Evolutionary conservation across 2,888 invertebrate species (phyloP), one percentile per base, ranked within the genome.

Genomic region (Diplazon laetatorius): DNA sequence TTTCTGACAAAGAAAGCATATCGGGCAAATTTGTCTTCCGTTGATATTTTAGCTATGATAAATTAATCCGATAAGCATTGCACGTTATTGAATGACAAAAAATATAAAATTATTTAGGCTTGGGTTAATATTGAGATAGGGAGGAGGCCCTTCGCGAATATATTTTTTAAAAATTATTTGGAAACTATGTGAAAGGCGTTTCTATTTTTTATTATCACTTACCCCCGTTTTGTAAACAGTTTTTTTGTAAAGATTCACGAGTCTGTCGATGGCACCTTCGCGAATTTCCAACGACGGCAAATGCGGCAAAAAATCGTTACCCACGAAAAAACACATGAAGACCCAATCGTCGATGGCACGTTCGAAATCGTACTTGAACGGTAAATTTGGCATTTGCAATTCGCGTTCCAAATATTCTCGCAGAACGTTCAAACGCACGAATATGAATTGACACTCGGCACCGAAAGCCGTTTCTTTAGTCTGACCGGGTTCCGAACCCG

Each of bases 291-390:
- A 92, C 63, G 98, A 98, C 3, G 99, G 99, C 82, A 99, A 93
- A 93, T 99, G 99, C 0, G 99, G 99, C 85, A 99, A 91, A 90
- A 99, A 99, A 92, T 99, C 99, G 89, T 99, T 99, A 59, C 99
- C 99, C 65, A 99, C 99, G 91, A 99, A 99, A 92, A 99, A 99
- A 90, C 99, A 99, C 98, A 99, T 98, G 87, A 95, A 95, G 4
- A 96, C 99, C 99, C 99, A 99, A 92, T 99, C 99, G 89, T 99
- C 99, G 14, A 99, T 91, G 0, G 95, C 98, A 71, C 99, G 92
- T 87, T 99, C 99, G 90, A 99, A 97, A 89, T 98, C 97, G 91
- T 97, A 99, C 62, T 94, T 92, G 91, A 99, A 99, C 2, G 99
- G 98, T 44, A 99, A 93, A 91, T 97, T 96, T 0, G 96, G 96